Base-by-base conservation (phyloP, 2,797 vertebrate genomes). In the Anableps anableps region DNA sequence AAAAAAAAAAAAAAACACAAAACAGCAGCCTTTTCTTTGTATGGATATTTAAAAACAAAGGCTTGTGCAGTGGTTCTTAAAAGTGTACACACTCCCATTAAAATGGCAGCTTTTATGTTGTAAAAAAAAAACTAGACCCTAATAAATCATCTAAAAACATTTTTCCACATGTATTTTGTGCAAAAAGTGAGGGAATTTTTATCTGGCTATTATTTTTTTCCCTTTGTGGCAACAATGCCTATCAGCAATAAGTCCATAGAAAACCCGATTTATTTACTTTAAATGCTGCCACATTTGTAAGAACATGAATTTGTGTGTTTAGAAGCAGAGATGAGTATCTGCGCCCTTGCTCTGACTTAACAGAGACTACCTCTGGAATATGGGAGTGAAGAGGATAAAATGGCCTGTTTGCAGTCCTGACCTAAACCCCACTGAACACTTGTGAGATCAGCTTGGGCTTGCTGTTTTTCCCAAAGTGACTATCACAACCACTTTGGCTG, bases 1-100 rank as follows among this genome's bases (percentile, higher is more conserved):
- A 26, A 13, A 50, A 76, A 83, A 84, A 79, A 55, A 77, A 79
- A 77, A 68, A 11, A 17, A 64, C 70, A 21, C 13, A 41, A 10
- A 58, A 6, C 47, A 48, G 13, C 51, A 21, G 16, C 14, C 26
- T 4, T 11, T 75, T 55, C 41, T 8, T 26, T 66, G 29, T 55
- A 21, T 51, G 70, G 48, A 55, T 62, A 31, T 66, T 58, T 68
- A 17, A 38, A 60, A 47, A 72, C 31, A 23, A 34, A 23, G 5
- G 50, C 4, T 48, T 16, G 14, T 14, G 11, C 2, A 21, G 31
- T 64, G 31, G 17, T 4, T 26, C 5, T 66, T 13, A 19, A 64
- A 64, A 36, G 29, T 36, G 5, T 7, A 62, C 17, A 36, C 8
- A 4, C 31, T 36, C 31, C 17, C 2, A 6, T 38, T 68, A 26